Evolutionary conservation across 2,888 invertebrate species (phyloP), one percentile per base, ranked within the genome.

Genomic region (Watsonalla binaria): DNA sequence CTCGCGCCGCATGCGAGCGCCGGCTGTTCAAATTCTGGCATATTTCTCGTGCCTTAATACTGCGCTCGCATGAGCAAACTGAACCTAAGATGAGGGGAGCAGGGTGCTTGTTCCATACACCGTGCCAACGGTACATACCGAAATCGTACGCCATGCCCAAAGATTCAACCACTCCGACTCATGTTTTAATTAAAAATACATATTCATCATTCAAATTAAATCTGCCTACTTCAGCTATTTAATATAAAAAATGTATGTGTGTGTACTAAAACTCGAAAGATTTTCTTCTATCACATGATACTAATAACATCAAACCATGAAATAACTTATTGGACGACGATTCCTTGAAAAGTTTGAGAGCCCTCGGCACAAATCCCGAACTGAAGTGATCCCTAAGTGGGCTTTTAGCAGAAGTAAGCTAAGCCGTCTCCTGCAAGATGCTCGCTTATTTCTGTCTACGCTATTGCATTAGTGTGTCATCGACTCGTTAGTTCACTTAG

Each of bases 361-460:
- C 82, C 82, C 82, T 84, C 79, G 67, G 76, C 76, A 76, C 82
- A 87, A 87, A 89, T 88, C 88, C 88, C 81, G 68, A 74, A 72
- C 76, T 78, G 84, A 86, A 85, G 84, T 86, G 86, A 84, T 83
- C 78, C 86, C 83, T 89, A 88, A 90, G 90, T 90, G 88, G 86
- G 90, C 90, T 90, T 90, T 90, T 90, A 90, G 87, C 76, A 79
- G 77, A 78, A 86, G 84, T 83, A 79, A 84, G 86, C 85, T 90
- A 86, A 90, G 87, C 87, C 86, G 82, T 84, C 86, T 81, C 75
- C 74, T 79, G 81, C 86, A 86, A 82, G 79, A 84, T 81, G 84
- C 84, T 82, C 77, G 73, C 77, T 84, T 83, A 86, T 85, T 88
- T 83, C 82, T 82, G 74, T 82, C 78, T 79, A 76, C 76, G 72